A percentile compares a stretch with the other conserved stretches of the same genome.
phyloP scores from a whole-genome alignment of 2,113 vertebrate species.

The Chrysochloris asiatica region DNA sequence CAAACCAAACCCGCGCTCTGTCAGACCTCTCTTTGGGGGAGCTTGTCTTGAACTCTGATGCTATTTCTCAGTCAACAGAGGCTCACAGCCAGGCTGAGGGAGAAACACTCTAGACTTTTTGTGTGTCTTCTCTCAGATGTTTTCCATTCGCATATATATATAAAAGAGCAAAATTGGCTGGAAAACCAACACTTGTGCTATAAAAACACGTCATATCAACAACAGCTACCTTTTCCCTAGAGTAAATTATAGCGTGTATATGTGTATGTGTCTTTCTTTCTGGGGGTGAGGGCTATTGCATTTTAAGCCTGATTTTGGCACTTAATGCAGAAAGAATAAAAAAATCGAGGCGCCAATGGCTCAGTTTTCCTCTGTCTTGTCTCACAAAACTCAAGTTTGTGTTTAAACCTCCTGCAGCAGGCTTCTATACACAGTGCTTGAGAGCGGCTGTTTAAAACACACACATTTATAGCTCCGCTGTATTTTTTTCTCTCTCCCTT shows the following conservation, averaged over 20 bases:
- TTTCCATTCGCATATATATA: not conserved
- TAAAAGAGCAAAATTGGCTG: not conserved
- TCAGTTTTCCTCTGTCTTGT: slow-evolving; percentile 59
- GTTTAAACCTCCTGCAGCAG: slow-evolving; percentile 49
- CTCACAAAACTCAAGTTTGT: slow-evolving; percentile 46
- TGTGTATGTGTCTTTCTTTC: not conserved
- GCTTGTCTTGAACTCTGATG: not conserved
- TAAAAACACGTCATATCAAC: slow-evolving; percentile 55
- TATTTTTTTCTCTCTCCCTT: slow-evolving; percentile 31
- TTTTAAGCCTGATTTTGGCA: slow-evolving; percentile 61
- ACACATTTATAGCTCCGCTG: slow-evolving; percentile 46
- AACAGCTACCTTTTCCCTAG: slow-evolving; percentile 46
- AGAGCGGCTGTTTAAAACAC: slow-evolving; percentile 48
- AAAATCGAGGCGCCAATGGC: slow-evolving; percentile 47
- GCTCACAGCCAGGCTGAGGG: not conserved
- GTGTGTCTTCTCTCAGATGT: not conserved
- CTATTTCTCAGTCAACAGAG: not conserved
- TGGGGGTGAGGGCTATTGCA: slow-evolving; percentile 36
- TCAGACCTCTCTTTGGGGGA: not conserved
- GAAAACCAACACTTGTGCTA: slow-evolving; percentile 40
- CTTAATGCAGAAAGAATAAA: slow-evolving; percentile 59
- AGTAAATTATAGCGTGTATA: not conserved
- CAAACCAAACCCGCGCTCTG: accelerated
- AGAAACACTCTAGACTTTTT: accelerated
- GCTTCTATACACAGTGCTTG: slow-evolving; percentile 43